These are phyloP conservation scores for Nomada fabriciana DNA, from an alignment of 2,888 invertebrate genomes.

Conservation along the genomic window DNA sequence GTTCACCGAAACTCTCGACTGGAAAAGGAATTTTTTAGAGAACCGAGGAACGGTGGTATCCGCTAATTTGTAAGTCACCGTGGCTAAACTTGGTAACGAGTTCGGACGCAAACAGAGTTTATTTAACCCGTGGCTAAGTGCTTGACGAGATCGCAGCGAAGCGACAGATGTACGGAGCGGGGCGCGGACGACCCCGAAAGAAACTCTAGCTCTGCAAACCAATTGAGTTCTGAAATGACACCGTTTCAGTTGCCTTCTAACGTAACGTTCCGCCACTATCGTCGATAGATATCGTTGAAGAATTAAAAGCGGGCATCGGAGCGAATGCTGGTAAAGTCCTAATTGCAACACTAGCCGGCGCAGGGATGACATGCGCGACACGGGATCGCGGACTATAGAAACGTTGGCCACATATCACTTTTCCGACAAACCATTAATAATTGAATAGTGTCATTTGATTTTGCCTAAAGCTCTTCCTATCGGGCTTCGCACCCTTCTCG, in stretches of 20 bases:
- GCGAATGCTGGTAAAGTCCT: too few species aligned
- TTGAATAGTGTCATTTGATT: conserved; percentile 53
- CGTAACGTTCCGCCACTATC: conserved; percentile 3
- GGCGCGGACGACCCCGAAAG: conserved; percentile 7
- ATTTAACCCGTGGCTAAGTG: conserved; percentile 5
- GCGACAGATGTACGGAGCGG: conserved; percentile 7
- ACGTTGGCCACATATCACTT: too few species aligned
- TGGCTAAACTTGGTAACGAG: not conserved
- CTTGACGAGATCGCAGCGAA: not conserved
- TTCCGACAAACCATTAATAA: too few species aligned
- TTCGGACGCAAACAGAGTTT: conserved; percentile 32
- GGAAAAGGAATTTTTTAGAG: not conserved
- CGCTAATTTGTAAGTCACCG: conserved; percentile 24
- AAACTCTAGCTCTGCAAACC: too few species aligned
- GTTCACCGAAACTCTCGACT: not conserved
- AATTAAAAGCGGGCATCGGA: too few species aligned
- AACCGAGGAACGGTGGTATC: not conserved
- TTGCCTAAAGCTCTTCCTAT: conserved; percentile 19
- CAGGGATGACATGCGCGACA: too few species aligned
- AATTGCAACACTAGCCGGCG: too few species aligned
- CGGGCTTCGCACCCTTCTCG: not conserved
- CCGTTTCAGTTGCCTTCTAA: not conserved
- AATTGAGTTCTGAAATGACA: too few species aligned
- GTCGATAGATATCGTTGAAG: too few species aligned
- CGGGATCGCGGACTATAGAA: too few species aligned